Evolutionary conservation across 2,797 vertebrate genomes (phyloP), one percentile per base, ranked within the genome.

Genomic region (Zalophus californianus): DNA sequence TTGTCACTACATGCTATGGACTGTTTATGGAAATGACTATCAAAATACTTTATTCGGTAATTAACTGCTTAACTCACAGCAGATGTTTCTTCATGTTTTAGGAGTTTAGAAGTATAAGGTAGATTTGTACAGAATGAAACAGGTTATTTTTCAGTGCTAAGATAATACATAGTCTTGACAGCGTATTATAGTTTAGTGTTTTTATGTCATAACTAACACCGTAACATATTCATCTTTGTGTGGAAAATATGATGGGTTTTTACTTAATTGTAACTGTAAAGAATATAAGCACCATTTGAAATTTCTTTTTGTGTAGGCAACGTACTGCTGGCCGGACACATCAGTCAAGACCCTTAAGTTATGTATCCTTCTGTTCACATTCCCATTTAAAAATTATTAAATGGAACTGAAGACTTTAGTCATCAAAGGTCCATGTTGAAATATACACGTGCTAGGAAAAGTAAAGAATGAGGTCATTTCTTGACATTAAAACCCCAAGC

Each of bases 221-320:
- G 82, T 54, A 72, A 18, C n/a, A 32, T 77, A 86, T 93, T 92
- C 66, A 86, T 70, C 35, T 77, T 62, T 73, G 6, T 44, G 12
- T 72, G 70, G 41, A 86, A 86, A 64, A 90, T 44, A 64, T 44
- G 7, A 13, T 70, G 32, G 20, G 29, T 48, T 92, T 96, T 90
- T 25, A 75, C 20, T 93, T 60, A 87, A 75, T 56, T 93, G 13
- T 94, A 52, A 84, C 80, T 25, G 44, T 75, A 18, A 77, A 73
- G 54, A 87, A 77, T 75, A 50, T 62, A n/a, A 70, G 48, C 14
- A 25, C 0, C 50, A 32, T 75, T 52, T 70, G 44, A 44, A 68
- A 86, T 62, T 90, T 86, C 25, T 91, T 35, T 84, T 56, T 91
- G 16, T 75, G 32, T 62, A 85, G 29, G 13, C 54, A 94, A 89